phyloP scores from a whole-genome alignment of 1,140 invertebrate species.

The Coelopa frigida region DNA sequence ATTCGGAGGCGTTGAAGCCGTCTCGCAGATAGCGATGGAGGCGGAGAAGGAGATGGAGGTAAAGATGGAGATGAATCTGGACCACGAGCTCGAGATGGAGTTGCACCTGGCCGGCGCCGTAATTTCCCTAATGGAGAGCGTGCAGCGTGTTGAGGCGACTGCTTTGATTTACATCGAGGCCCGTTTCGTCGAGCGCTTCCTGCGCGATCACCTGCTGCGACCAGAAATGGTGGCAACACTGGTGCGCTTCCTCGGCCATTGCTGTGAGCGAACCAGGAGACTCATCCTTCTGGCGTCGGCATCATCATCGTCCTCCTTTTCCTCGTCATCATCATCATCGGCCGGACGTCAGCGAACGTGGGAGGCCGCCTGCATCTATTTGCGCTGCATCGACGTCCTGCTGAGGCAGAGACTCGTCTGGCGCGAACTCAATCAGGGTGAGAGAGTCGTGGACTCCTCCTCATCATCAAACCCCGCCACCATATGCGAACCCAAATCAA shows the following conservation, averaged over 20 bases:
- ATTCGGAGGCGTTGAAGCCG: no score
- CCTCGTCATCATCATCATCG: no score
- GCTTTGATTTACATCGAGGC: conserved; percentile 41
- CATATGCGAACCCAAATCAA: conserved; percentile 3
- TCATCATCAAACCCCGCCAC: no score
- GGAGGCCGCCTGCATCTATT: no score
- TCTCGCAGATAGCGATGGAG: conserved; percentile 2
- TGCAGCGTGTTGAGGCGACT: conserved; percentile 25
- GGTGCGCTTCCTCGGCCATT: conserved; percentile 22
- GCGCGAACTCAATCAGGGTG: conserved; percentile 25
- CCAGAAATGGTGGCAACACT: conserved; percentile 22
- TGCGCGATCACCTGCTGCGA: conserved; percentile 34
- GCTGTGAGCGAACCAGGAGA: conserved; percentile 12
- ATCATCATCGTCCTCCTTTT: no score
- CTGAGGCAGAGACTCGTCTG: conserved; percentile 29
- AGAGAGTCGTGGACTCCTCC: no score
- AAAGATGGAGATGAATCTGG: no score
- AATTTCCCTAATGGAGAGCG: conserved; percentile 23
- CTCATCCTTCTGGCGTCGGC: no score
- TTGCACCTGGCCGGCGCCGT: conserved; percentile 28
- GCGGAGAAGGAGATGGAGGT: not conserved
- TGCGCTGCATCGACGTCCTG: conserved; percentile 25
- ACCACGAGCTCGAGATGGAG: no score
- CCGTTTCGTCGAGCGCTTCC: conserved; percentile 36
- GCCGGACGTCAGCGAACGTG: no score